Base-by-base conservation (phyloP, 2,888 invertebrate species). In the Nasonia oneida region DNA sequence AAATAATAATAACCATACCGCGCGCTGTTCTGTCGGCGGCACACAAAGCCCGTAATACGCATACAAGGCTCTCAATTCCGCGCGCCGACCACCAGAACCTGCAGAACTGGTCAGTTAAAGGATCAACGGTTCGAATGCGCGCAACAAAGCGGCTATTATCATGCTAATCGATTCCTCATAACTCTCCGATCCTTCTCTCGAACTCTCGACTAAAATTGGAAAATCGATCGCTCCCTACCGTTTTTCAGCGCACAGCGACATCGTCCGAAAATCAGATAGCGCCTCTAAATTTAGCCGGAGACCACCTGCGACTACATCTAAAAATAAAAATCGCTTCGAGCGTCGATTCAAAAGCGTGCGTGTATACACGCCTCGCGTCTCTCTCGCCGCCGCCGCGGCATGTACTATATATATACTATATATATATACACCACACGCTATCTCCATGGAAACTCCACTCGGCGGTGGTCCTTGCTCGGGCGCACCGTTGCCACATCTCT, bases 141-240 rank as follows among this genome's bases (percentile, higher is more conserved):
- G 76, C 33, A 71, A n/a, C 71, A 39, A 37, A n/a, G n/a, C n/a
- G 18, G n/a, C 71, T 10, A 71, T 71, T 42, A 42, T 71, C 37
- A 47, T 47, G 74, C 42, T 74, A 74, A 74, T 74, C 14, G 74
- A 74, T 74, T 74, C 50, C 74, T 42, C 12, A 74, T 50, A 47
- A 42, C 42, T 67, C 67, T 3, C 47, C 42, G 8, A 42, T 74
- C 42, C 23, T 39, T n/a, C 74, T 42, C 74, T 47, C 42, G 47
- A 74, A 42, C 47, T 1, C 12, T 12, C 47, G 10, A 47, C 15
- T 10, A 67, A 14, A 33, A 67, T 12, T 67, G 67, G 4, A 67
- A 67, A 67, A 67, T 67, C 67, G n/a, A 67, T 67, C 23, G 33
- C 42, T 42, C 42, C 3, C 42, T 8, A 1, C 42, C 8, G 42